Evolutionary conservation across 2,888 invertebrate species (phyloP), one percentile per base, ranked within the genome.

Genomic region (Hirudinaria manillensis): DNA sequence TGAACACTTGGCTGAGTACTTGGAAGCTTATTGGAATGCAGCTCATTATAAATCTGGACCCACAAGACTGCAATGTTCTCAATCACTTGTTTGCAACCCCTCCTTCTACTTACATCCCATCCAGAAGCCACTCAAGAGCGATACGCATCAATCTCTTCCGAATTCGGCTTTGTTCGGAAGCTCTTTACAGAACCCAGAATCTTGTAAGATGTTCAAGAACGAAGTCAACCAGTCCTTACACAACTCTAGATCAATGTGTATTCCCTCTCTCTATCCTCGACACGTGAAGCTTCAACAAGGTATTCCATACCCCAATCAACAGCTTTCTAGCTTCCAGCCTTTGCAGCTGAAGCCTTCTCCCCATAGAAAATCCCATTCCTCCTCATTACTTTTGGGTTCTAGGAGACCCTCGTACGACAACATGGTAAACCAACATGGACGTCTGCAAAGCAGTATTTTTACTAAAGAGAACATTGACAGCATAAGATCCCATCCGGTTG

Each of bases 21-120:
- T 73, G 65, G 73, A 73, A 38, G 73, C 73, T 13, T 73, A 73
- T 36, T 73, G 73, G 73, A 73, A 73, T 55, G 73, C 73, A 38
- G 73, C 73, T 24, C 73, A 73, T 24, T 73, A 73, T 38, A 73
- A 73, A n/a, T 53, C 55, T 21, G 73, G 73, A 51, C 72, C 72
- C 16, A 72, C 72, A 4, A 45, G 72, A n/a, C 53, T 51, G 3
- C 72, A 72, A n/a, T 61, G 61, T n/a, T 61, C 61, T 1, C 68
- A 68, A 21, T 68, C 68, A n/a, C 29, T 68, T 34, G 36, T 34
- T n/a, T 32, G 32, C 68, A 68, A 34, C 68, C 32, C 68, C 16
- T 29, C 34, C 2, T 45, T 45, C 13, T 45, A 45, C 13, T 29
- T 61, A 19, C 24, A 61, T 61, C 61, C 61, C 61, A 29, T 16